Evolutionary conservation across 2,888 invertebrate species (phyloP).

Genomic region (Acanthacorydalis orientalis): DNA sequence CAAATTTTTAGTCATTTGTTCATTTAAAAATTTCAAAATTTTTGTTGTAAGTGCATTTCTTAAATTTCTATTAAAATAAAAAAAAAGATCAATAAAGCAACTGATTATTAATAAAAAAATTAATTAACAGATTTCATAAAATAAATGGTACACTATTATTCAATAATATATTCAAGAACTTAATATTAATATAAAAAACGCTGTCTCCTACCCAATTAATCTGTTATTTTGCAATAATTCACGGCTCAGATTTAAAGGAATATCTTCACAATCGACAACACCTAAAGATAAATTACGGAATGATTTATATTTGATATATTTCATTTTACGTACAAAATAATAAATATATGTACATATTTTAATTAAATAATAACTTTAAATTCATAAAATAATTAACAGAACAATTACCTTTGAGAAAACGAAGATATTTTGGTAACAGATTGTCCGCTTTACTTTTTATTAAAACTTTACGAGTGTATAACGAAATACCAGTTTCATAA

Average conservation of each 20-base stretch:
- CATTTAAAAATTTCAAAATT: conserved; percentile 68
- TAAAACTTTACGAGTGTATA: conserved; percentile 84
- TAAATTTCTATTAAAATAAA: conserved; percentile 44
- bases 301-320: not conserved
- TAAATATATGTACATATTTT: too few species aligned
- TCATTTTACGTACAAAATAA: not conserved
- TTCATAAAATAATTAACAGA: too few species aligned
- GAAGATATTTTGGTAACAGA: conserved; percentile 83
- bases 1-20: conserved; percentile 69
- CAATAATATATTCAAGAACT: too few species aligned
- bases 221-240: conserved; percentile 89
- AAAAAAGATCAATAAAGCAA: too few species aligned
- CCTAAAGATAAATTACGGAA: conserved; percentile 27
- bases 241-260: conserved; percentile 90
- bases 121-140: too few species aligned
- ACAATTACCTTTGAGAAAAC: conserved; percentile 71
- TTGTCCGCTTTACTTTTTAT: conserved; percentile 85
- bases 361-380: too few species aligned
- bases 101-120: not conserved
- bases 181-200: too few species aligned
- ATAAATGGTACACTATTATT: too few species aligned
- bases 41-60: conserved; percentile 68
- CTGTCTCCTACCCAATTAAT: conserved; percentile 75
- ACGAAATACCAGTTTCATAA: conserved; percentile 65
- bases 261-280: conserved; percentile 97